Evolutionary conservation across 2,888 invertebrate species (phyloP).

Genomic region (Rugalucina vietnamica): DNA sequence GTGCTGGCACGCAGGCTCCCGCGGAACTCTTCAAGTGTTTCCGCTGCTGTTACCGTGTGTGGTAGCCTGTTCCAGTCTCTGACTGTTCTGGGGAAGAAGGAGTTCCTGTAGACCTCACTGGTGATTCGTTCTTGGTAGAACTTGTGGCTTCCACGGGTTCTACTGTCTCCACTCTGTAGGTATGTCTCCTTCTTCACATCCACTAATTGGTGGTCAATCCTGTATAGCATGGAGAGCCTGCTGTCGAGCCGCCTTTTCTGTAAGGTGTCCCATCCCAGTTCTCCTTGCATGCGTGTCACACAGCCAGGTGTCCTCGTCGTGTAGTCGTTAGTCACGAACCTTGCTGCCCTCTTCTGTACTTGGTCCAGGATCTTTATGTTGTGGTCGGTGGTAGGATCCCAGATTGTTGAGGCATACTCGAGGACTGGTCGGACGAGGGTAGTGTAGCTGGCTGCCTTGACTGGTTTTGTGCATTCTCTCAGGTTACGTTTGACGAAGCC

Average conservation of each 20-base stretch:
- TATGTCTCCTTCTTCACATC: background rate
- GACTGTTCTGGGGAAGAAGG: too few species aligned
- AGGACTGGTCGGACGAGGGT: slow-evolving; percentile 16
- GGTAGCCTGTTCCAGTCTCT: too few species aligned
- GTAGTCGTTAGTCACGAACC: slow-evolving; percentile 11
- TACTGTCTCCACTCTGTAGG: slow-evolving; percentile 5
- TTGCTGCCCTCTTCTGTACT: slow-evolving; percentile 6
- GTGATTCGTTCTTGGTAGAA: slow-evolving; percentile 8
- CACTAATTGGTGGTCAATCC: slow-evolving; percentile 12
- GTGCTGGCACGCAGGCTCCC: too few species aligned
- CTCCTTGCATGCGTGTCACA: slow-evolving; percentile 19
- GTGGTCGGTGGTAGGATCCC: background rate
- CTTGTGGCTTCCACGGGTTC: slow-evolving; percentile 8
- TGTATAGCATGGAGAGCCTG: slow-evolving; percentile 22
- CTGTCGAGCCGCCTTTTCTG: slow-evolving; percentile 11
- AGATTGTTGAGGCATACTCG: slow-evolving; percentile 23
- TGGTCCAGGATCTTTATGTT: slow-evolving; percentile 12
- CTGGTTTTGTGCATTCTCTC: background rate
- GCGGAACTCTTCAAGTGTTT: too few species aligned
- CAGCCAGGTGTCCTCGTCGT: slow-evolving; percentile 8
- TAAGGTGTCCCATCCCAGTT: slow-evolving; percentile 20
- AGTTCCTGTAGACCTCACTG: slow-evolving; percentile 5
- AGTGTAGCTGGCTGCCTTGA: slow-evolving; percentile 18
- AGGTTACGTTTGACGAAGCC: slow-evolving; percentile 31
- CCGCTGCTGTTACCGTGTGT: too few species aligned